phyloP scores from a whole-genome alignment of 2,113 vertebrate genomes.

The Sander vitreus region DNA sequence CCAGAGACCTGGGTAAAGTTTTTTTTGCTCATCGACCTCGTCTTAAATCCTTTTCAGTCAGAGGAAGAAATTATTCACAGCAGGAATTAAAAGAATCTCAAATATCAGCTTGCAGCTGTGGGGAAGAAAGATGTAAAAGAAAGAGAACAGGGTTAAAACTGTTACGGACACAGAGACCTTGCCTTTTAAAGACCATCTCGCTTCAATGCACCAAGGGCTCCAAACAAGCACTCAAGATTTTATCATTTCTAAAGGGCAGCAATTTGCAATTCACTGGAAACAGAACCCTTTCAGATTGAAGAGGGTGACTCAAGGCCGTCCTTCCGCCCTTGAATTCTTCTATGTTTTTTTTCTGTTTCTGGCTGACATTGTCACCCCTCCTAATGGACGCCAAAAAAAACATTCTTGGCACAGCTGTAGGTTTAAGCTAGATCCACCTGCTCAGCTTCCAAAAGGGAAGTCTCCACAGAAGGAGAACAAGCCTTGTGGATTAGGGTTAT shows the following conservation, averaged over 20 bases:
- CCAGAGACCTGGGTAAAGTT: neutral
- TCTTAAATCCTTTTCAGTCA: conserved; percentile 38
- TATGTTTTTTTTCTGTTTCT: neutral
- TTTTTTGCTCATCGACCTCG: conserved; percentile 25
- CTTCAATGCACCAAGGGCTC: conserved; percentile 1
- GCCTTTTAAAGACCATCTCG: conserved; percentile 36
- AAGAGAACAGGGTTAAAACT: conserved; percentile 24
- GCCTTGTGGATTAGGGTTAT: neutral
- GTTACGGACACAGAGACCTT: conserved; percentile 44
- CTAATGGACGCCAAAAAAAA: neutral
- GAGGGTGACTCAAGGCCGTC: neutral
- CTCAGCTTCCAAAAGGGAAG: neutral
- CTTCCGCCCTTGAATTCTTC: neutral
- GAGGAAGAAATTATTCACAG: conserved; percentile 27
- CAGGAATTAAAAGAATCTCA: conserved; percentile 39
- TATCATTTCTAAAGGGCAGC: conserved; percentile 37
- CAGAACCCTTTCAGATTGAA: conserved; percentile 28
- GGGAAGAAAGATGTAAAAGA: neutral
- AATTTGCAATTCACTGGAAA: conserved; percentile 31
- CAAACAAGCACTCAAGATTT: conserved; percentile 23
- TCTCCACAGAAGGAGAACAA: neutral
- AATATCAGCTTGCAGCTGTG: conserved; percentile 5
- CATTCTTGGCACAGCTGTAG: neutral
- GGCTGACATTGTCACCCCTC: neutral
- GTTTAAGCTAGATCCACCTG: neutral